Evolutionary conservation across 2,113 vertebrate species (phyloP).

Genomic region (Picathartes gymnocephalus): DNA sequence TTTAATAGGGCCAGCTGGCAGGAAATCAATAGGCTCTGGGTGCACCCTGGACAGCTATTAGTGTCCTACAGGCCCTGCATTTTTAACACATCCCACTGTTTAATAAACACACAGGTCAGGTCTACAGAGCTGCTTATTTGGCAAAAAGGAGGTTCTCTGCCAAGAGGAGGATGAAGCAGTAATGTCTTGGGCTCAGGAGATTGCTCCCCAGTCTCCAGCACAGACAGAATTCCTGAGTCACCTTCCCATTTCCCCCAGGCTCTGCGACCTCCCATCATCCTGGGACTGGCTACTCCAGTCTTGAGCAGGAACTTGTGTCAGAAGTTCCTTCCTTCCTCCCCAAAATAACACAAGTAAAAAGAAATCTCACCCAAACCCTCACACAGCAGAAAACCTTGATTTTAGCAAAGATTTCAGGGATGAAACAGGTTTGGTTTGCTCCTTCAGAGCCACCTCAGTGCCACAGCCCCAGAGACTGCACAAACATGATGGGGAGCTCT

Average conservation of each 20-base stretch:
- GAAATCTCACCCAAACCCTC: background rate
- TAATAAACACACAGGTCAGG: background rate
- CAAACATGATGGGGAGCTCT: rapidly evolving
- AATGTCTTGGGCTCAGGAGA: background rate
- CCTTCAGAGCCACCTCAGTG: background rate
- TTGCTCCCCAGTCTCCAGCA: background rate
- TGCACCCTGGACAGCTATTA: background rate
- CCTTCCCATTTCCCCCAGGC: background rate
- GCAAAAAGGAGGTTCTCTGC: background rate
- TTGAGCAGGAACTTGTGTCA: rapidly evolving
- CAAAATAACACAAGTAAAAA: background rate
- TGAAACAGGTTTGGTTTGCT: background rate
- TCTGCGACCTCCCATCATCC: background rate
- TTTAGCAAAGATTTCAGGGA: background rate
- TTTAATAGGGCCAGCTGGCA: slow-evolving; percentile 21
- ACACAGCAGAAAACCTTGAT: background rate
- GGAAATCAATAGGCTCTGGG: slow-evolving; percentile 19
- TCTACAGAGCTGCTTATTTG: background rate
- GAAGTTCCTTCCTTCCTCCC: background rate
- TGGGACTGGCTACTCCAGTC: background rate
- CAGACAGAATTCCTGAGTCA: background rate
- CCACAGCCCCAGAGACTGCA: background rate
- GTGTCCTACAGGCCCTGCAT: background rate
- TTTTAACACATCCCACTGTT: background rate
- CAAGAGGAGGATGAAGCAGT: background rate